A percentile compares a stretch with the other conserved stretches of the same genome.
Conservation (phyloP, 1,140 invertebrate species). For the Ceratosolen solmsi region DNA sequence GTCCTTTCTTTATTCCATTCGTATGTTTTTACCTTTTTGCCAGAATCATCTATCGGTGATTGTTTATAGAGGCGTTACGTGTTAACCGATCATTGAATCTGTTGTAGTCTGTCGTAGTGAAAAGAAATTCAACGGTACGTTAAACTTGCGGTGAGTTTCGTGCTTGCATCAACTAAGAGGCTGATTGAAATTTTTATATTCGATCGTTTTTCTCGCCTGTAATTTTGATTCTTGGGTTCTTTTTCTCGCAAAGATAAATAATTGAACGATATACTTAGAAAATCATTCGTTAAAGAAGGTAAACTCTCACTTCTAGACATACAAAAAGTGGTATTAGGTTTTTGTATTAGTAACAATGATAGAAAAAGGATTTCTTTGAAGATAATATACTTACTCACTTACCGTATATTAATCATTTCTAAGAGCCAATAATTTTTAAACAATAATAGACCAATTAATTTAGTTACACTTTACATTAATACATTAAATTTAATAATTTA, state of each 20-base stretch:
- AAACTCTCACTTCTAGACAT: neutral
- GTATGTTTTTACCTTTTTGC: neutral
- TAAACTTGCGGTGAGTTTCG: conserved; percentile 42
- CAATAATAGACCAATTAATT: too few relatives aligned
- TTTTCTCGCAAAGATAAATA: conserved; percentile 20
- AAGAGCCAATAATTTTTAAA: too few relatives aligned
- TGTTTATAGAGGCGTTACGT: conserved; percentile 49
- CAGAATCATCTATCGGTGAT: conserved; percentile 28
- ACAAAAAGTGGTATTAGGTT: neutral
- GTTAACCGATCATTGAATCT: conserved; percentile 47
- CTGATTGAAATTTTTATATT: conserved; percentile 47
- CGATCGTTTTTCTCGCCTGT: conserved; percentile 12
- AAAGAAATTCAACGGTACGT: conserved; percentile 46
- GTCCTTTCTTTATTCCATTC: neutral
- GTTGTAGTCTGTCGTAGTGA: neutral
- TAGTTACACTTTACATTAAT: too few relatives aligned
- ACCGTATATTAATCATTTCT: too few relatives aligned
- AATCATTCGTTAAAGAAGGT: conserved; percentile 16
- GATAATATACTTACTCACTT: too few relatives aligned
- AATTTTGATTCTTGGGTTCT: neutral
- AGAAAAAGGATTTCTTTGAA: too few relatives aligned
- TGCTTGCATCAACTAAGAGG: conserved; percentile 34
- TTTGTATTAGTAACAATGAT: too few relatives aligned
- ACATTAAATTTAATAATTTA: too few relatives aligned
- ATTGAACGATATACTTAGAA: conserved; percentile 21